Evolutionary conservation across 2,888 invertebrate species (phyloP).

Genomic region (Epirrhoe tristata): DNA sequence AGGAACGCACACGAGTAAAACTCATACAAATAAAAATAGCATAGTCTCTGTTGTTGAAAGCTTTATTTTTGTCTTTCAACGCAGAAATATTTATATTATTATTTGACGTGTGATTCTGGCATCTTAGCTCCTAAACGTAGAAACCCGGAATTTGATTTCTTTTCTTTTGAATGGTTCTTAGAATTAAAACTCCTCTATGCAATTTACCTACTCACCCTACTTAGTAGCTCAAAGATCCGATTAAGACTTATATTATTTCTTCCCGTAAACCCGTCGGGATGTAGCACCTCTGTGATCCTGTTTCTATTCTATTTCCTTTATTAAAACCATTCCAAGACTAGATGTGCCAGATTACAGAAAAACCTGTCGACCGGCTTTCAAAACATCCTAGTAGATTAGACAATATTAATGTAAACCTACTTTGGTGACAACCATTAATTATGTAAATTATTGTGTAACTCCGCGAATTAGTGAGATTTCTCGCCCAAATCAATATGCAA

Average conservation of each 20-base stretch:
- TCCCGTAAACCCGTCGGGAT: conserved; percentile 6
- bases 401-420: conserved; percentile 4
- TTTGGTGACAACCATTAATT: conserved; percentile 14
- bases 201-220: conserved; percentile 7
- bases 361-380: conserved; percentile 11
- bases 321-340: not conserved
- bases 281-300: not conserved
- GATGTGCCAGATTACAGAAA: not conserved
- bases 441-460: conserved; percentile 21
- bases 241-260: conserved; percentile 5
- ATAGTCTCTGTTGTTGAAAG: too few relatives aligned
- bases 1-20: too few relatives aligned
- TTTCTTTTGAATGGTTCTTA: too few relatives aligned
- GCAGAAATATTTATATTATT: too few relatives aligned
- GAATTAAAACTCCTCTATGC: not conserved
- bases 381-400: conserved; percentile 11
- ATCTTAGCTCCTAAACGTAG: too few relatives aligned
- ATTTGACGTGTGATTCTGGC: too few relatives aligned
- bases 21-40: too few relatives aligned
- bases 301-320: not conserved
- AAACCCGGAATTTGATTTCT: too few relatives aligned
- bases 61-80: too few relatives aligned
- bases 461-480: conserved; percentile 8
- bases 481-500: conserved; percentile 7
- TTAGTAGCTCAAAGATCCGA: conserved; percentile 10